These are phyloP conservation scores for Campylorhamphus procurvoides DNA, from an alignment of 2,113 vertebrate genomes.

Conservation along the genomic window DNA sequence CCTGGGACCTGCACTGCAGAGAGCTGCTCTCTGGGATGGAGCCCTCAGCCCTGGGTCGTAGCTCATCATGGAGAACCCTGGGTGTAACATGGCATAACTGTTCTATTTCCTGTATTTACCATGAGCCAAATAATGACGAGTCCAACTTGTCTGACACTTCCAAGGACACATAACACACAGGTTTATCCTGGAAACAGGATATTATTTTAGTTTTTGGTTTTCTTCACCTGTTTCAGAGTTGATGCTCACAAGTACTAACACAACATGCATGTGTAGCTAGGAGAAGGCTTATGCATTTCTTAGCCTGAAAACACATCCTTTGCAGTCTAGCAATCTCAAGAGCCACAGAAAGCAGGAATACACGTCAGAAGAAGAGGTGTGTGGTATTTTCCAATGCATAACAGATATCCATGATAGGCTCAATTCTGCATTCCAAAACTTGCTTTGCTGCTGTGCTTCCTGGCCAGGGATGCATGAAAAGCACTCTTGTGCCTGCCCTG, in stretches of 20 bases:
- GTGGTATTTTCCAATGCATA: neutral
- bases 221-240: neutral
- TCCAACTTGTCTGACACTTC: neutral
- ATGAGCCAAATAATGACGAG: neutral
- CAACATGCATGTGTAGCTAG: neutral
- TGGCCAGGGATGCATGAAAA: neutral
- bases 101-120: no score
- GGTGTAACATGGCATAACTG: fast-evolving
- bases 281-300: neutral
- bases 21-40: neutral
- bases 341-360: neutral
- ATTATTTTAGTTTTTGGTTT: neutral
- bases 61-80: neutral
- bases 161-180: neutral
- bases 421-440: neutral
- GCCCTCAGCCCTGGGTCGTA: neutral
- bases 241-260: neutral
- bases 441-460: neutral
- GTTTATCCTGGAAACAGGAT: neutral
- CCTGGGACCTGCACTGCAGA: neutral
- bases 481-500: neutral
- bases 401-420: neutral
- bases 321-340: neutral
- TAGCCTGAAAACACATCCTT: neutral
- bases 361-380: neutral